Evolutionary conservation across 2,797 vertebrate species (phyloP), one percentile per base, ranked within the genome.

Genomic region (Poecile montanus): DNA sequence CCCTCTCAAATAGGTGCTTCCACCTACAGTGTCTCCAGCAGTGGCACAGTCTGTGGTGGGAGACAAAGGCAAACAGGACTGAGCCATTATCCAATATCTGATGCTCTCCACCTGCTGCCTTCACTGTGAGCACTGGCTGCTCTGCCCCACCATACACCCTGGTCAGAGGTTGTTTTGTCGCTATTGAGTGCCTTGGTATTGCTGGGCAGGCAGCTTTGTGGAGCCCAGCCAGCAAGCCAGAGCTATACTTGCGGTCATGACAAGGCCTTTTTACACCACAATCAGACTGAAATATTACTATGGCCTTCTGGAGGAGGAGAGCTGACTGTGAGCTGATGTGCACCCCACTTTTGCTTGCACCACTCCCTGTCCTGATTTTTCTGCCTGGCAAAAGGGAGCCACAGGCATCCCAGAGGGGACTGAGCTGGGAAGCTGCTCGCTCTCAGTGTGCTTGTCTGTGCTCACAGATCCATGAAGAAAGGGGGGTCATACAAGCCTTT

Each of bases 401-500:
- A 13, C 0, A 0, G 36, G n/a, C 19, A 65, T 61, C 34, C 45
- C 11, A 4, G 40, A 80, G 30, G 20, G 34, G 6, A 25, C 27
- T 58, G 70, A 86, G 30, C 54, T 73, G 42, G 51, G 40, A 81
- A 50, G 8, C 19, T 79, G 22, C 26, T 86, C 0, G 0, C 26
- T 63, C 6, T 65, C 50, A 48, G 17, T 54, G 27, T 0, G 0
- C n/a, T 60, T 61, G 9, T n/a, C 40, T 87, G 32, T 65, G 54
- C 56, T 75, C 51, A 51, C 22, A 72, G 25, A 42, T 51, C 51
- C 10, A 4, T n/a, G 40, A 74, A 58, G 17, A 48, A 44, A 66
- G 45, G 29, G 84, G 13, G 4, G 50, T 72, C 21, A 51, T 25
- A 48, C n/a, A 85, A 66, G 19, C 14, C 8, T 93, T 51, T 74